These are phyloP conservation scores for Corythornis cristatus DNA, from an alignment of 2,113 vertebrate species.

Conservation along the genomic window DNA sequence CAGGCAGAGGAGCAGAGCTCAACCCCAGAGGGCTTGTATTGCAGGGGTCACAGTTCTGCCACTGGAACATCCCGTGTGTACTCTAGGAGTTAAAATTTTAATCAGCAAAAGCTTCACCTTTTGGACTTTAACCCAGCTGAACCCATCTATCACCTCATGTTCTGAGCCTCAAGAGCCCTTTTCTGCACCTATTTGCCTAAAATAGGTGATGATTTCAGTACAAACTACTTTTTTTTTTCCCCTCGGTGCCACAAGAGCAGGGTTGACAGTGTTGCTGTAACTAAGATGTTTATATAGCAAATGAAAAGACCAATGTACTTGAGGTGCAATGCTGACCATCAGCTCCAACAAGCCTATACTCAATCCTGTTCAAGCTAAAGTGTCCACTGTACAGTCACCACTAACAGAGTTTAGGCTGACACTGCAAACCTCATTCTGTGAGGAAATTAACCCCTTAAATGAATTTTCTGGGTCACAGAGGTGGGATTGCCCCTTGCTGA, in stretches of 20 bases:
- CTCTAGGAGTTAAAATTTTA: background rate
- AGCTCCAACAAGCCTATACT: background rate
- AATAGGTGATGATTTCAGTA: background rate
- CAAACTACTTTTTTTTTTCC: background rate
- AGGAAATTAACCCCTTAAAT: rapidly evolving
- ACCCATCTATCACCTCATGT: background rate
- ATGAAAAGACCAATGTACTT: background rate
- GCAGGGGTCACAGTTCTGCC: rapidly evolving
- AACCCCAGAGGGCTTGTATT: background rate
- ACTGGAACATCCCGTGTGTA: background rate
- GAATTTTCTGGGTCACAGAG: background rate
- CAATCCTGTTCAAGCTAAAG: background rate
- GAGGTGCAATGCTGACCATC: background rate
- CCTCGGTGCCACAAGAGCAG: background rate
- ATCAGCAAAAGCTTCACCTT: background rate
- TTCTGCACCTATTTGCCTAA: background rate
- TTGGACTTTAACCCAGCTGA: background rate
- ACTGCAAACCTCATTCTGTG: background rate
- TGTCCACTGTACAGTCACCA: background rate
- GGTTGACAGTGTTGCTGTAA: background rate
- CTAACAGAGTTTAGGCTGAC: background rate
- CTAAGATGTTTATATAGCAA: background rate
- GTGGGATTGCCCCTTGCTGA: background rate
- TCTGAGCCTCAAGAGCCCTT: background rate
- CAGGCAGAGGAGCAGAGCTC: background rate